Conservation (phyloP, 2,797 vertebrate species). For the Percopsis omiscomaycus region DNA sequence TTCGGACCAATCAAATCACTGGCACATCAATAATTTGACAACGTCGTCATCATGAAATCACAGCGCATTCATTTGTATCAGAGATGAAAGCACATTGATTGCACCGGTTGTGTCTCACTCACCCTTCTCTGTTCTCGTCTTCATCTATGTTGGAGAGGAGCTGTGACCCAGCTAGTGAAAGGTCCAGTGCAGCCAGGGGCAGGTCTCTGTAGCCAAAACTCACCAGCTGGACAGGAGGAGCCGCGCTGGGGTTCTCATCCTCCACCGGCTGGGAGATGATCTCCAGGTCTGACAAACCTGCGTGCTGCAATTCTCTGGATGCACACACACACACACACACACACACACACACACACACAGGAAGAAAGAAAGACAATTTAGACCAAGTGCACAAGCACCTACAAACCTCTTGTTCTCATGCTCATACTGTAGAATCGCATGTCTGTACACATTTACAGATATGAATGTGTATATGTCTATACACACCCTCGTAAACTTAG, state of each 20-base stretch:
- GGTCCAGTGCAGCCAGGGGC: slow-evolving; percentile 85
- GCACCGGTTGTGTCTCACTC: slow-evolving; percentile 52
- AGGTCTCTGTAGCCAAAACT: slow-evolving; percentile 89
- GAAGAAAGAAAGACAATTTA: slow-evolving; percentile 9
- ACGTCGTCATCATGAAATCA: too few species aligned
- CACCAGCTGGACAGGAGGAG: slow-evolving; percentile 84
- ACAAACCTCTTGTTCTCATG: not conserved
- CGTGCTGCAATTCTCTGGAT: slow-evolving; percentile 69
- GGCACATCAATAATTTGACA: not conserved
- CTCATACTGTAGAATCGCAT: not conserved
- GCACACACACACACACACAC: slow-evolving; percentile 33
- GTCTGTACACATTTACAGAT: too few species aligned
- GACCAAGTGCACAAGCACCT: not conserved
- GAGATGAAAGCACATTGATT: not conserved
- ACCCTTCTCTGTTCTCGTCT: slow-evolving; percentile 90
- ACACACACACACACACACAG: not conserved
- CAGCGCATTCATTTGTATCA: not conserved
- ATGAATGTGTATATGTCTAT: too few species aligned
- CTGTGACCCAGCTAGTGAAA: slow-evolving; percentile 88
- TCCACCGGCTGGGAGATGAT: slow-evolving; percentile 91
- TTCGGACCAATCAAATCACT: slow-evolving; percentile 6
- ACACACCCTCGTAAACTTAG: too few species aligned
- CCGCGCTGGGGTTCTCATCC: slow-evolving; percentile 84
- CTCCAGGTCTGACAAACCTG: slow-evolving; percentile 86
- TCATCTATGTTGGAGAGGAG: slow-evolving; percentile 89